A percentile compares a stretch with the other conserved stretches of the same genome.
Evolutionary conservation across 1,140 invertebrate genomes (phyloP).

Genomic region (Meloidogyne hapla): DNA sequence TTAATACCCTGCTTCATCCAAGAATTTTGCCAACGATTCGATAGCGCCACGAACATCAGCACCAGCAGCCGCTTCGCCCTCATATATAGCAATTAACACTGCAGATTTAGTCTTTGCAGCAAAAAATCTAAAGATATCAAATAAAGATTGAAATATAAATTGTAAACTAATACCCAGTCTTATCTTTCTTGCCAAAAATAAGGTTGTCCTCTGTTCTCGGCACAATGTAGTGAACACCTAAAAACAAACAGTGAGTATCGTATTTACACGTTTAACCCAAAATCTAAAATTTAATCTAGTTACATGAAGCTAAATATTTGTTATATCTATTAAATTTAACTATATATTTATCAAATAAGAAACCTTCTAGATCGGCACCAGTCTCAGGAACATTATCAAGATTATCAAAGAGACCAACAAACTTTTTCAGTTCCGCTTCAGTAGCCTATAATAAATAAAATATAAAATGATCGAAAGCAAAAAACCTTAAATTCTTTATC

Average conservation of each 20-base stretch:
- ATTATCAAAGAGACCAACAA: constrained; percentile 52
- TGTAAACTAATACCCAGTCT: constrained; percentile 55
- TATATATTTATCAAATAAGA: too few relatives aligned
- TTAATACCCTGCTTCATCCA: constrained; percentile 53
- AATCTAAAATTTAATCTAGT: too few relatives aligned
- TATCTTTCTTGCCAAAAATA: constrained; percentile 64
- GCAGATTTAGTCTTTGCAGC: constrained; percentile 57
- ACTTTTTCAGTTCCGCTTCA: constrained; percentile 54
- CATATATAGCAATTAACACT: constrained; percentile 58
- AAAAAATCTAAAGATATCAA: constrained; percentile 39
- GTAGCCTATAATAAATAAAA: constrained; percentile 50
- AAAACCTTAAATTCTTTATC: constrained; percentile 43
- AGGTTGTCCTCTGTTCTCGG: constrained; percentile 61
- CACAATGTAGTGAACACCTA: constrained; percentile 59
- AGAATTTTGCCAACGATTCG: constrained; percentile 56
- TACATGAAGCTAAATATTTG: too few relatives aligned
- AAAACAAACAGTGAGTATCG: too few relatives aligned
- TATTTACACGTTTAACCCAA: too few relatives aligned
- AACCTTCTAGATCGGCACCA: constrained; percentile 57
- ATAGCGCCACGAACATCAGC: constrained; percentile 55
- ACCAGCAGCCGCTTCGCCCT: constrained; percentile 59
- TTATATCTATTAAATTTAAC: too few relatives aligned
- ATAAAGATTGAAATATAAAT: too few relatives aligned
- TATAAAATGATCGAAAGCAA: constrained; percentile 18
- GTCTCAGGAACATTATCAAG: constrained; percentile 50